Evolutionary conservation across 2,797 vertebrate genomes (phyloP), one percentile per base, ranked within the genome.

Genomic region (Peromyscus melanophrys): DNA sequence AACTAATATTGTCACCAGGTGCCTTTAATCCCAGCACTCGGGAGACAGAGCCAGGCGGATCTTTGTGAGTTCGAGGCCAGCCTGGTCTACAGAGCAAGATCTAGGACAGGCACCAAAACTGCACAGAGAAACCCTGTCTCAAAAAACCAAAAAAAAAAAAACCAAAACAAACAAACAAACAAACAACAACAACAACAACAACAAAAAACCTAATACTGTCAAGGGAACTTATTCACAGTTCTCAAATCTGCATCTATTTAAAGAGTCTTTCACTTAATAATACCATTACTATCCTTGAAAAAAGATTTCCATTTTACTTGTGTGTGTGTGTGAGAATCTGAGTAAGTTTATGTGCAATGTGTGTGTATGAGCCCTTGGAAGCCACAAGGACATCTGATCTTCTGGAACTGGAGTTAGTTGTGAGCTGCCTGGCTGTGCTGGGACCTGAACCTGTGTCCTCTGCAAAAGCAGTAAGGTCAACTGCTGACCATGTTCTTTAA

Each of bases 131-230:
- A 52, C 52, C 52, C 52, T 52, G 52, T 14, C 52, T 52, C 52
- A 14, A 52, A 52, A 52, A 14, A 52, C 12, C 49, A 13, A 52
- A 63, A 4, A 29, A 29, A 29, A 65, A 29, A 1, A 49, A 49
- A 49, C 49, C 10, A 49, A 49, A 49, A 10, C 9, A 49, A 49
- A 49, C 8, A 49, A 49, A 46, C 6, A 49, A 49, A 63, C 10
- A 27, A 43, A 17, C 40, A 84, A 71, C 46, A 71, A 63, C 25
- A 27, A 43, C 34, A n/a, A 17, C 49, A 84, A 71, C 46, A 71
- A 95, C 83, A 92, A 71, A 95, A 87, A 90, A 43, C 67, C n/a
- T 92, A 86, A n/a, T 23, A 84, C 34, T 52, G 43, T 75, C 59
- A 84, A 94, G 87, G 31, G 2, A n/a, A 90, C 73, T 86, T 25